phyloP scores from a whole-genome alignment of 2,113 vertebrate genomes.

The Lepus americanus region DNA sequence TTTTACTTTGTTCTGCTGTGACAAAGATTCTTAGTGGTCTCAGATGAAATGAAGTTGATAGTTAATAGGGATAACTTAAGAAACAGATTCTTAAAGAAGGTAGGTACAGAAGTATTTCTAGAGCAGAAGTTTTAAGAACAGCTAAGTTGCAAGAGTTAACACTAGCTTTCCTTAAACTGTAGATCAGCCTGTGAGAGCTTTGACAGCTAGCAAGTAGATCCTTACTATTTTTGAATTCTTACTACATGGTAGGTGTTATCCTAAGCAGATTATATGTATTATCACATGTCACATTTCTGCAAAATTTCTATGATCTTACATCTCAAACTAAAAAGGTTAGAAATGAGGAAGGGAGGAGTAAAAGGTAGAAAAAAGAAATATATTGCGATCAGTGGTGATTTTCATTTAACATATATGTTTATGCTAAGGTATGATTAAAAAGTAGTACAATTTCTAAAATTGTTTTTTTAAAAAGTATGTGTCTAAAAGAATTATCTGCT shows the following conservation, averaged over 20 bases:
- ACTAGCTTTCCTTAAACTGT: neutral
- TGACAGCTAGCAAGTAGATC: neutral
- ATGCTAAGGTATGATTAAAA: neutral
- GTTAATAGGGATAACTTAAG: neutral
- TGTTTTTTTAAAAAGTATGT: neutral
- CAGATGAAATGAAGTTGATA: conserved; percentile 3
- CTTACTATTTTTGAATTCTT: neutral
- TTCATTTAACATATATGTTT: conserved; percentile 20
- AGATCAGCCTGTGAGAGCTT: neutral
- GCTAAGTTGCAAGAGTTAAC: neutral
- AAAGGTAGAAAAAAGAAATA: neutral
- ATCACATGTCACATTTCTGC: neutral
- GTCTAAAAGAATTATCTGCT: neutral
- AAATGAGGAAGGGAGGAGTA: neutral
- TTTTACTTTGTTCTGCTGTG: conserved; percentile 51
- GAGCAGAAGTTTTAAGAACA: conserved; percentile 2
- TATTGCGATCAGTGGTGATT: neutral
- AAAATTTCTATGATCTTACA: neutral
- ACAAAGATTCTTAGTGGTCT: conserved; percentile 4
- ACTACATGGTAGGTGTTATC: neutral
- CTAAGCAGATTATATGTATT: neutral
- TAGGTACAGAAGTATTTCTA: neutral
- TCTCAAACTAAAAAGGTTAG: neutral
- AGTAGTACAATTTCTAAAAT: neutral
- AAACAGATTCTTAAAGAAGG: neutral